Evolutionary conservation across 2,113 vertebrate genomes (phyloP).

Genomic region (Centrocercus urophasianus): DNA sequence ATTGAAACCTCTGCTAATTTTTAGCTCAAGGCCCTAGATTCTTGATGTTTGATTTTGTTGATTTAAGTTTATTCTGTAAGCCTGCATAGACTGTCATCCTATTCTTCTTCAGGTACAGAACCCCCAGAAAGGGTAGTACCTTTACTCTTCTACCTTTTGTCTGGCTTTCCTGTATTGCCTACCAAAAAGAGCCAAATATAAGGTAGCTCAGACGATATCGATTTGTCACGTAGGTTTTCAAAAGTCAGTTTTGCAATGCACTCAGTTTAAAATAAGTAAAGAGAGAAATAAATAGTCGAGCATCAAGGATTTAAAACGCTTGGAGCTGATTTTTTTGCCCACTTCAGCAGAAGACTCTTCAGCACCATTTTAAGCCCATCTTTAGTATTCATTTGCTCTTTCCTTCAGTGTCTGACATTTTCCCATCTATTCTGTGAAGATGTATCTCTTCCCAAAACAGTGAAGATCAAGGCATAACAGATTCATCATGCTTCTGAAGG

Average conservation of each 20-base stretch:
- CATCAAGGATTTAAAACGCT: not conserved
- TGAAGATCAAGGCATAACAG: not conserved
- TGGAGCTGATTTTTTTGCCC: not conserved
- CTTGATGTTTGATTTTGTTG: not conserved
- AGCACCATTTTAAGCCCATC: not conserved
- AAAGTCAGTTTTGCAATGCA: not conserved
- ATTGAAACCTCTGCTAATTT: not conserved
- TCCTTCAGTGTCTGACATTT: not conserved
- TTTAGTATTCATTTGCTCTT: constrained; percentile 5
- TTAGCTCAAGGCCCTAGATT: not conserved
- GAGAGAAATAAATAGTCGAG: not conserved
- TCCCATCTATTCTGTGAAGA: not conserved
- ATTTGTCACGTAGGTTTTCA: not conserved
- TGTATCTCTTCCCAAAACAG: not conserved
- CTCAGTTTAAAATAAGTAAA: not conserved
- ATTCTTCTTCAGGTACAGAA: not conserved
- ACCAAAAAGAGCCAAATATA: not conserved
- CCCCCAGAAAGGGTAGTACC: not conserved
- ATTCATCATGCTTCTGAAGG: not conserved
- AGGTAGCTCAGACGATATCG: not conserved
- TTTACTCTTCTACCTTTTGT: not conserved
- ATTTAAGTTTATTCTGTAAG: not conserved
- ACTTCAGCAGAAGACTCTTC: not conserved
- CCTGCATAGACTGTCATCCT: not conserved
- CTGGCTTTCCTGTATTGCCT: not conserved